Evolutionary conservation across 2,113 vertebrate genomes (phyloP).

Genomic region (Charadrius vociferus): DNA sequence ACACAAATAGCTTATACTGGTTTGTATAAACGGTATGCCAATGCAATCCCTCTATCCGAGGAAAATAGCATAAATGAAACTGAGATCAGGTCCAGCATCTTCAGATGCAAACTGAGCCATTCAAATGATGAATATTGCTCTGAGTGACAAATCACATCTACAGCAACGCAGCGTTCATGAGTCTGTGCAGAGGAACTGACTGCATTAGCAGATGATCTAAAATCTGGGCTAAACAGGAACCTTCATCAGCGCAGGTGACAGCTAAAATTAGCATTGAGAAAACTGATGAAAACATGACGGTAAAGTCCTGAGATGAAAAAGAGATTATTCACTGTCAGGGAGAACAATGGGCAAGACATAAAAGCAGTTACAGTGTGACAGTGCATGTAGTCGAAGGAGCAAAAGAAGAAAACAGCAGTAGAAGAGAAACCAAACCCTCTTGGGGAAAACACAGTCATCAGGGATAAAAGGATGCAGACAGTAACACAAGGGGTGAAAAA

Average conservation of each 20-base stretch:
- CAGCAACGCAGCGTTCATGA: neutral
- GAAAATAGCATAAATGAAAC: neutral
- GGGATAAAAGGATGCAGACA: conserved; percentile 5
- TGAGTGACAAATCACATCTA: conserved; percentile 7
- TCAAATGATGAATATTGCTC: neutral
- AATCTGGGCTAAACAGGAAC: conserved; percentile 51
- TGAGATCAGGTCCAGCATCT: neutral
- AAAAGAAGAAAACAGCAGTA: conserved; percentile 17
- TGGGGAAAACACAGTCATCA: conserved; percentile 8
- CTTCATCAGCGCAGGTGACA: conserved; percentile 58
- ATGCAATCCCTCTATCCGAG: neutral
- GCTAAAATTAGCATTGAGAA: conserved; percentile 62
- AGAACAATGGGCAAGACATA: conserved; percentile 65
- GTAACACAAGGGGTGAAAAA: neutral
- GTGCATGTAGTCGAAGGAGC: neutral
- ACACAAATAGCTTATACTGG: neutral
- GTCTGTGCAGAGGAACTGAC: neutral
- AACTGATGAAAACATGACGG: conserved; percentile 43
- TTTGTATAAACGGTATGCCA: neutral
- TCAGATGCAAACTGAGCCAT: neutral
- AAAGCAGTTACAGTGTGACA: conserved; percentile 36
- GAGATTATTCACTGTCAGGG: conserved; percentile 68
- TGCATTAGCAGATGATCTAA: conserved; percentile 22
- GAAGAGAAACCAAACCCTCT: neutral
- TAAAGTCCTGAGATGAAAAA: conserved; percentile 57